Evolutionary conservation across 2,888 invertebrate species (phyloP).

Genomic region (Arrhopalites spinosus): DNA sequence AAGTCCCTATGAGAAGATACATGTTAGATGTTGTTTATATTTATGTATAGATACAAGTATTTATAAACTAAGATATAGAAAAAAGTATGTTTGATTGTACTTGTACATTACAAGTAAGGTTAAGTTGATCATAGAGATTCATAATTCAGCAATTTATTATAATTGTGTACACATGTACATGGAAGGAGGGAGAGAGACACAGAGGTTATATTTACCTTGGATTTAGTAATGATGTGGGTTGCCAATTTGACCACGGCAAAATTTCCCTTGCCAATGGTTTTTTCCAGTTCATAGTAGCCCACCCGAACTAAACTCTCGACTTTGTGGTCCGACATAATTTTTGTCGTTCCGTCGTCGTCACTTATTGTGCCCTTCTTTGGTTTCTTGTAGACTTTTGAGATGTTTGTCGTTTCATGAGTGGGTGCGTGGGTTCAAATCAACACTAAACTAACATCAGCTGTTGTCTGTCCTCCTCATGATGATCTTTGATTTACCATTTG

Average conservation of each 20-base stretch:
- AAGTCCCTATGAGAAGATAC: neutral
- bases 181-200: neutral
- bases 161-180: neutral
- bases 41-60: neutral
- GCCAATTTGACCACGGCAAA: conserved; percentile 99
- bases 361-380: neutral
- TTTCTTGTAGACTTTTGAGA: conserved; percentile 2
- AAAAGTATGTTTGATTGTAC: neutral
- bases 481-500: conserved; percentile 9
- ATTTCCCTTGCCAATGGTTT: conserved; percentile 98
- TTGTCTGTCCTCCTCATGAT: neutral
- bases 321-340: conserved; percentile 39
- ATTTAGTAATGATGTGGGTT: conserved; percentile 96
- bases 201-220: conserved; percentile 74
- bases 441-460: conserved; percentile 11
- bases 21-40: no score
- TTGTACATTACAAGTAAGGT: neutral
- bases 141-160: neutral
- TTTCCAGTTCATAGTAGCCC: conserved; percentile 96
- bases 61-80: neutral
- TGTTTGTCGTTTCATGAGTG: neutral
- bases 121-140: no score
- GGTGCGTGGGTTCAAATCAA: neutral
- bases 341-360: conserved; percentile 2
- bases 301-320: conserved; percentile 69